phyloP scores from a whole-genome alignment of 2,888 invertebrate species.

The Zaprionus lineosus region DNA sequence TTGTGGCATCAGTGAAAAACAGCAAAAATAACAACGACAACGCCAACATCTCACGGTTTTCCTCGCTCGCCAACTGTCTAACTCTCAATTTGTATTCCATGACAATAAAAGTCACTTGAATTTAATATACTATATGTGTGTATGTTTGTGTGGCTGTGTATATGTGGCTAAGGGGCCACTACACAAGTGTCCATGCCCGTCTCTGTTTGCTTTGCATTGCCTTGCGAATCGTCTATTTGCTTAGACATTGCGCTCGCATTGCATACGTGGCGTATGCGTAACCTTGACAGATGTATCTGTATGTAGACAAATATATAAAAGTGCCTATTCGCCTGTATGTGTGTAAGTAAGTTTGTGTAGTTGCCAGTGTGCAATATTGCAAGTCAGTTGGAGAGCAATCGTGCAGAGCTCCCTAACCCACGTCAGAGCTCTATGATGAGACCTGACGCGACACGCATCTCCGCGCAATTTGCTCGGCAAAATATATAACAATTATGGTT shows the following conservation, averaged over 20 bases:
- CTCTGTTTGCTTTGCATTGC: constrained; percentile 67
- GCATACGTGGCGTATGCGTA: constrained; percentile 76
- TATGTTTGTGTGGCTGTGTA: constrained; percentile 3
- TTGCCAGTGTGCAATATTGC: constrained; percentile 45
- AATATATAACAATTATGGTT: constrained; percentile 67
- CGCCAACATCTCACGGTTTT: constrained; percentile 21
- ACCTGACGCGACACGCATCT: constrained; percentile 50
- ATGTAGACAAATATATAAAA: background rate
- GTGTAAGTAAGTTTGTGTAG: constrained; percentile 11
- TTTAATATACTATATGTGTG: constrained; percentile 1
- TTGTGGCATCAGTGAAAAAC: constrained; percentile 20
- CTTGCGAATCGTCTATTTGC: constrained; percentile 69
- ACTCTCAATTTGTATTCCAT: constrained; percentile 45
- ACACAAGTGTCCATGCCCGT: constrained; percentile 71
- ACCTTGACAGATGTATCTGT: constrained; percentile 65
- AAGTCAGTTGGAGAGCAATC: constrained; percentile 35
- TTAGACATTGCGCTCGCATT: constrained; percentile 70
- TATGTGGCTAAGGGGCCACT: constrained; percentile 38
- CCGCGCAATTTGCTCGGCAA: constrained; percentile 55
- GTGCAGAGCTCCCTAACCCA: constrained; percentile 35
- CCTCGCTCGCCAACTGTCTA: background rate
- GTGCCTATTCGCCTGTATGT: too few relatives aligned
- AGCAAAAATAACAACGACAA: too few relatives aligned
- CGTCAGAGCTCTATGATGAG: constrained; percentile 24
- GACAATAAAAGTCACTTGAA: constrained; percentile 20